Percentiles rank a stretch among this genome's conserved stretches.
These are phyloP conservation scores for Yponomeuta plumbellus DNA, from an alignment of 2,888 invertebrate genomes.

Conservation along the genomic window DNA sequence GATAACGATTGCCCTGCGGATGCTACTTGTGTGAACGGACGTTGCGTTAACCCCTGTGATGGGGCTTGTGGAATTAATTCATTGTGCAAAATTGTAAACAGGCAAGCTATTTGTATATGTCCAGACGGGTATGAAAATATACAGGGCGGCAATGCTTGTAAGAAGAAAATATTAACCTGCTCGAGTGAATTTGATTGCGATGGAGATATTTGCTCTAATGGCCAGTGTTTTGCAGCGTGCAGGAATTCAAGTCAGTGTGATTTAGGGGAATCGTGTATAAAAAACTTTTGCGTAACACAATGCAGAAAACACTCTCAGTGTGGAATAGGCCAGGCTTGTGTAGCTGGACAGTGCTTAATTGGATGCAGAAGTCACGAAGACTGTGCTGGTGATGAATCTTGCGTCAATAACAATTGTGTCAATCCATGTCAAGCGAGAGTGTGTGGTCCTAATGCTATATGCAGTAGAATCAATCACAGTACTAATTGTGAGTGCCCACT, in stretches of 20 bases:
- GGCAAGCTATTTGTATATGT: conserved; percentile 87
- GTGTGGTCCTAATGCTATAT: conserved; percentile 91
- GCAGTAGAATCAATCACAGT: conserved; percentile 83
- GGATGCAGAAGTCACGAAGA: conserved; percentile 91
- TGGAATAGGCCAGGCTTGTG: conserved; percentile 85
- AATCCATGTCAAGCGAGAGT: conserved; percentile 87
- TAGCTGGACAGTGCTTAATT: conserved; percentile 85
- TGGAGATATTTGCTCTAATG: conserved; percentile 86
- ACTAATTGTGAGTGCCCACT: conserved; percentile 88
- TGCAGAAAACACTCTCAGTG: conserved; percentile 90
- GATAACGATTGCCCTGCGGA: conserved; percentile 86
- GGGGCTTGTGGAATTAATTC: conserved; percentile 89
- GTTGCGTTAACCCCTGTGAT: conserved; percentile 89
- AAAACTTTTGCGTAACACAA: conserved; percentile 86
- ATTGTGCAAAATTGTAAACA: conserved; percentile 85
- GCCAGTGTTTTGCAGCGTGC: conserved; percentile 90
- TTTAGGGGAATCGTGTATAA: conserved; percentile 84
- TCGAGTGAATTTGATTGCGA: conserved; percentile 84
- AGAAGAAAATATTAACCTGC: conserved; percentile 82
- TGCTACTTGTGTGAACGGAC: conserved; percentile 82
- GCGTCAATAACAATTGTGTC: conserved; percentile 88
- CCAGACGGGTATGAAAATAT: conserved; percentile 85
- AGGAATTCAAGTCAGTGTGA: conserved; percentile 86
- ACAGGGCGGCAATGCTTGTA: conserved; percentile 78
- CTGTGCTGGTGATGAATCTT: conserved; percentile 85